phyloP scores from a whole-genome alignment of 1,140 invertebrate genomes.

The Akabosia matsudoensis region DNA sequence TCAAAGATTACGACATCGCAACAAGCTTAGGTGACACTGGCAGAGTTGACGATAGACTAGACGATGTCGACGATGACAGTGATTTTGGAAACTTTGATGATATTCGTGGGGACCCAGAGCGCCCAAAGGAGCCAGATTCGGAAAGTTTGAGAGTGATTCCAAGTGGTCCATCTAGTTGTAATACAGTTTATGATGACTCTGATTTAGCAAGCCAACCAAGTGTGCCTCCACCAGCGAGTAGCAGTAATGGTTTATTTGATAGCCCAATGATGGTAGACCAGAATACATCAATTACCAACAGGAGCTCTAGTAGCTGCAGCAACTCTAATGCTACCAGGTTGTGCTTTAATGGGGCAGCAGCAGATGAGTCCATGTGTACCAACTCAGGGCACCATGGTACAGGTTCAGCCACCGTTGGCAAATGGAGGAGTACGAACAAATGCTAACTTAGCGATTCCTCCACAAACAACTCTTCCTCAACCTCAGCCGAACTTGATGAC shows the following conservation, averaged over 20 bases:
- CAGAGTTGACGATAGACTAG: neutral
- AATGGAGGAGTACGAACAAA: neutral
- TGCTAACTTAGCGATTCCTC: neutral
- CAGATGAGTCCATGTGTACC: conserved; percentile 45
- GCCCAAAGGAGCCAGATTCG: conserved; percentile 43
- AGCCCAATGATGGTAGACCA: neutral
- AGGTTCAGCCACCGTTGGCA: conserved; percentile 44
- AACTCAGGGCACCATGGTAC: conserved; percentile 45
- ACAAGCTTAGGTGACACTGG: neutral
- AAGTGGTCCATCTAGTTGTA: conserved; percentile 45
- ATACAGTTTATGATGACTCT: conserved; percentile 45
- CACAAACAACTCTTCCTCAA: neutral
- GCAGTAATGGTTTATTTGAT: conserved; percentile 30
- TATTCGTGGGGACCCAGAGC: conserved; percentile 39
- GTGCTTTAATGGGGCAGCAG: conserved; percentile 25
- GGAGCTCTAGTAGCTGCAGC: conserved; percentile 38
- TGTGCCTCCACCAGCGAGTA: conserved; percentile 1
- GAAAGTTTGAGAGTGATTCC: conserved; percentile 46
- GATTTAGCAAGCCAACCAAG: conserved; percentile 40
- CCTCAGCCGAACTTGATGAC: neutral
- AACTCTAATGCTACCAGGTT: neutral
- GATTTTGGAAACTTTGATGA: conserved; percentile 37
- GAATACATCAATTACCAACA: conserved; percentile 19
- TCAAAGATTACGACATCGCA: conserved; percentile 20
- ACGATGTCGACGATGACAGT: conserved; percentile 28